Conservation (phyloP, 2,888 invertebrate species). For the Coremacera marginata region DNA sequence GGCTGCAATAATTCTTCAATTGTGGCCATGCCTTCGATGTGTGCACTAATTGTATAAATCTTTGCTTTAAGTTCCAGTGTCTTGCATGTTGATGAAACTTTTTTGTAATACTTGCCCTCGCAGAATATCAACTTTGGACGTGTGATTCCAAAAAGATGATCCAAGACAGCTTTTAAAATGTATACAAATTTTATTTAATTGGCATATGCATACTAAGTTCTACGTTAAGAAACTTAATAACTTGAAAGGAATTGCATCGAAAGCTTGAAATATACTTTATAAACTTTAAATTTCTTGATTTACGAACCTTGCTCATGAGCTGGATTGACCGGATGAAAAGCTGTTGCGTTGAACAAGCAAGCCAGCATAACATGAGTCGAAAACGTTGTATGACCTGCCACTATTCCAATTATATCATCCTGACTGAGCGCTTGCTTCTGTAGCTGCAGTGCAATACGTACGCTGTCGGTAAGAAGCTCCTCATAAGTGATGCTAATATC, state of each 20-base stretch:
- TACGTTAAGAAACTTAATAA: no score
- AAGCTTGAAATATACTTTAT: neutral
- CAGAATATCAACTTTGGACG: conserved; percentile 28
- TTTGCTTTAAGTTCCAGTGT: neutral
- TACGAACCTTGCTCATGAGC: conserved; percentile 9
- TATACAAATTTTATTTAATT: neutral
- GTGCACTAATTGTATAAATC: neutral
- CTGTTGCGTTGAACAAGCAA: conserved; percentile 1
- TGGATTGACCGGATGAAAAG: neutral
- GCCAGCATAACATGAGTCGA: neutral
- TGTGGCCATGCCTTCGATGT: conserved; percentile 1
- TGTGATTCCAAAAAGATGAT: conserved; percentile 11
- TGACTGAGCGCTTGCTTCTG: neutral
- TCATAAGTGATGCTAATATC: neutral
- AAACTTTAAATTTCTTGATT: no score
- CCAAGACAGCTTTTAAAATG: neutral
- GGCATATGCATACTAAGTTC: no score
- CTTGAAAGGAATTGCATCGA: neutral
- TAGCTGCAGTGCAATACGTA: neutral
- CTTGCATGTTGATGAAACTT: neutral
- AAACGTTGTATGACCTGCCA: neutral
- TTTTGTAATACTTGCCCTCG: conserved; percentile 15
- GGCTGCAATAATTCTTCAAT: neutral
- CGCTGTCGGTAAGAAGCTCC: neutral
- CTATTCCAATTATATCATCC: conserved; percentile 7